Conservation (phyloP, 2,113 vertebrate genomes). For the Sardina pilchardus region DNA sequence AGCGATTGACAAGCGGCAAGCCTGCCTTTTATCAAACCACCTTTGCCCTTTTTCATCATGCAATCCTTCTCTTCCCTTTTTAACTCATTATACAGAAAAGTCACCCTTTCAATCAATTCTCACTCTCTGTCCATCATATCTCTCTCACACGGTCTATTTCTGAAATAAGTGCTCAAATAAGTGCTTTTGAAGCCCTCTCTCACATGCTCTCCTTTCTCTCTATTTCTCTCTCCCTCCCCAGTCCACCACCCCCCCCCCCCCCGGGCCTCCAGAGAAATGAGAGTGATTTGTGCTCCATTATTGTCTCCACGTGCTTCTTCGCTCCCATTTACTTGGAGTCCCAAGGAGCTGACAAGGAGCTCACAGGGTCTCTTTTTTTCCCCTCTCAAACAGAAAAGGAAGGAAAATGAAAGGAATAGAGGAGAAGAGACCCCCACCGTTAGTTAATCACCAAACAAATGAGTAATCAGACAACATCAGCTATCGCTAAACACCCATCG, state of each 20-base stretch:
- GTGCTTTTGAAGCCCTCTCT: background rate
- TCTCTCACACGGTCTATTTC: background rate
- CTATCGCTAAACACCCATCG: background rate
- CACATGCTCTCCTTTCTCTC: background rate
- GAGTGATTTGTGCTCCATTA: constrained; percentile 45
- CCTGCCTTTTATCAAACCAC: background rate
- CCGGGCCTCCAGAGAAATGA: constrained; percentile 26
- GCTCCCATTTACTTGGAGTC: constrained; percentile 31
- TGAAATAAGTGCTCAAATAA: background rate
- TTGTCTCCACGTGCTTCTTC: constrained; percentile 24
- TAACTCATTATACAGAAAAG: background rate
- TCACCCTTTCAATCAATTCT: constrained; percentile 5
- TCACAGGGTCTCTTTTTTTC: background rate
- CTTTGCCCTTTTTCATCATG: background rate
- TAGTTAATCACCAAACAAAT: background rate
- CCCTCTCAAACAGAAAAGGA: constrained; percentile 12
- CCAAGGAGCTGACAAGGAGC: constrained; percentile 37
- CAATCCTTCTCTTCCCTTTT: background rate
- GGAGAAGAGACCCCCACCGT: constrained; percentile 17
- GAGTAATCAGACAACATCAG: background rate
- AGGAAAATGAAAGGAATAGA: background rate
- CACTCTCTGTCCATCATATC: background rate
- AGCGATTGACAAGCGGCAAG: background rate
- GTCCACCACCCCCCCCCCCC: background rate
- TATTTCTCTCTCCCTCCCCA: background rate